A percentile compares a stretch with the other conserved stretches of the same genome.
Conservation (phyloP, 2,113 vertebrate species). For the Prionailurus viverrinus region DNA sequence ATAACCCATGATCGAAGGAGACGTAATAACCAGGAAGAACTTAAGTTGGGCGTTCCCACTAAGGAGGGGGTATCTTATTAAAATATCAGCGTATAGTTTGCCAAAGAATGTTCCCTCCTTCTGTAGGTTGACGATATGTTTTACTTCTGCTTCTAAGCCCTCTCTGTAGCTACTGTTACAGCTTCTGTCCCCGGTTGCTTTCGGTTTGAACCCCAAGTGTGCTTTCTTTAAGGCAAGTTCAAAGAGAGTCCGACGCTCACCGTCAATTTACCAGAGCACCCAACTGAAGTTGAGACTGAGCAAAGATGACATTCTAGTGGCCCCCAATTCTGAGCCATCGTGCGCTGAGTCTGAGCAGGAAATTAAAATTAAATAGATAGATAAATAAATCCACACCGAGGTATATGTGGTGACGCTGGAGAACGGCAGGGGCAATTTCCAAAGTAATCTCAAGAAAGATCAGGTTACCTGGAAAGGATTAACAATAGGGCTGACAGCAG, state of each 20-base stretch:
- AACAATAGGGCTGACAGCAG: background rate
- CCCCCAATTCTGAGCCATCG: background rate
- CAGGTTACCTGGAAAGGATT: background rate
- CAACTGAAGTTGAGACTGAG: background rate
- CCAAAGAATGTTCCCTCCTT: background rate
- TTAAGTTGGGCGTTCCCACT: rapidly evolving
- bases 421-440: background rate
- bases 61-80: background rate
- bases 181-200: background rate
- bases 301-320: background rate
- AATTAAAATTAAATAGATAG: background rate
- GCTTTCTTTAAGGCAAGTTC: background rate
- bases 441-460: background rate
- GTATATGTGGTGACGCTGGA: background rate
- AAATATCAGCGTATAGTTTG: background rate
- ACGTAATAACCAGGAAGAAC: background rate
- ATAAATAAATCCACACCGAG: background rate
- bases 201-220: background rate
- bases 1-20: background rate
- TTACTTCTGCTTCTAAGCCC: background rate
- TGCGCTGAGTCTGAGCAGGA: background rate
- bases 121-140: background rate
- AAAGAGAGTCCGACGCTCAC: background rate
- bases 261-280: background rate
- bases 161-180: background rate